Conservation (phyloP, 2,113 vertebrate species). For the Ondatra zibethicus region DNA sequence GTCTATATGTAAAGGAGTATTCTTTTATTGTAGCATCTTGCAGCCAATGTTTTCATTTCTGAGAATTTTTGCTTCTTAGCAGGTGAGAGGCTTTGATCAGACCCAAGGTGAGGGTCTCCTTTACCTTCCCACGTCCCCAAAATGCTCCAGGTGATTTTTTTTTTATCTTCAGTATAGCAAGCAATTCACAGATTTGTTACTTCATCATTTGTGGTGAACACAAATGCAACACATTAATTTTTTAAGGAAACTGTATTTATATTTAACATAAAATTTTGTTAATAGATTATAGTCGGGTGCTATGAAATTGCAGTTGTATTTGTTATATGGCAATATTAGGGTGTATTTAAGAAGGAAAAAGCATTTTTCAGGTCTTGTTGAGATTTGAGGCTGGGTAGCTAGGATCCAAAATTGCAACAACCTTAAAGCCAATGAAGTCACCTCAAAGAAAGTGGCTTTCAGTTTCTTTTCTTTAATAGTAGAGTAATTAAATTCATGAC, state of each 20-base stretch:
- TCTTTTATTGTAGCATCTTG: no score
- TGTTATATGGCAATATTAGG: not conserved
- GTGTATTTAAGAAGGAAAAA: not conserved
- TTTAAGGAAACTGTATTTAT: not conserved
- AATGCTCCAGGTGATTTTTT: not conserved
- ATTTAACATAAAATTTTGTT: not conserved
- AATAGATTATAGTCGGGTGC: slow-evolving; percentile 3
- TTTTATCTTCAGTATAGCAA: not conserved
- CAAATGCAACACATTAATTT: not conserved
- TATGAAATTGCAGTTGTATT: not conserved
- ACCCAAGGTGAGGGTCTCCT: not conserved
- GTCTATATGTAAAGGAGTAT: not conserved
- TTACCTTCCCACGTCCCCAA: not conserved
- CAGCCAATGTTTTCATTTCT: not conserved
- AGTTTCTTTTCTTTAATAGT: not conserved
- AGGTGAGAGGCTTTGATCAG: not conserved
- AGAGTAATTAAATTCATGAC: not conserved
- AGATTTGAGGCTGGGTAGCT: not conserved
- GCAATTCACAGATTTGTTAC: not conserved
- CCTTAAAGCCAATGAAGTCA: not conserved
- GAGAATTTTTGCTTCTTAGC: not conserved
- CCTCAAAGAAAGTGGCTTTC: not conserved
- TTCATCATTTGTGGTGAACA: not conserved
- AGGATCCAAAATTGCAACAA: not conserved
- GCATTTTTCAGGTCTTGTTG: not conserved